These are phyloP conservation scores for Rhabdornis inornatus DNA, from an alignment of 2,113 vertebrate genomes.

Conservation along the genomic window DNA sequence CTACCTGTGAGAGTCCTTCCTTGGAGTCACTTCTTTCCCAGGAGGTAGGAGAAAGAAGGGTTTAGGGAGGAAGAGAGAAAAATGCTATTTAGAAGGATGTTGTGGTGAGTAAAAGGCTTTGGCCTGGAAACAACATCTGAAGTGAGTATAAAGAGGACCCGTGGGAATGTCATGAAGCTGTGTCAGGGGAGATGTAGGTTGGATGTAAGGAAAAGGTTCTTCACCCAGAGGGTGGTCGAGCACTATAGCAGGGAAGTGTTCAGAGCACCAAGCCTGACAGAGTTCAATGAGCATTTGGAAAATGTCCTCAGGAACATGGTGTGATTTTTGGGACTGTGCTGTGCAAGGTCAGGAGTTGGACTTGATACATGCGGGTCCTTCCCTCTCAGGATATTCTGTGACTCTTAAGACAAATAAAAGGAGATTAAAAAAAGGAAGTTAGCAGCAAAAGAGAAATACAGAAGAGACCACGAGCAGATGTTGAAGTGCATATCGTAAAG, in stretches of 20 bases:
- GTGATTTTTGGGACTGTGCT: background rate
- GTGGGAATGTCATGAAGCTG: background rate
- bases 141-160: background rate
- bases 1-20: background rate
- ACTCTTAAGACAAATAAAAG: background rate
- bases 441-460: background rate
- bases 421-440: background rate
- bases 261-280: background rate
- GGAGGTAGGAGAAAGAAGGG: background rate
- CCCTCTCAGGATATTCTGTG: background rate
- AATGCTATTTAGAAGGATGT: rapidly evolving
- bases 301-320: background rate
- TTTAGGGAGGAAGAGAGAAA: background rate
- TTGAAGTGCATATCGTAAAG: rapidly evolving
- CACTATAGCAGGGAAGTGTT: background rate
- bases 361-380: rapidly evolving
- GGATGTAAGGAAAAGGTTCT: background rate
- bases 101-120: background rate
- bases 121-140: background rate
- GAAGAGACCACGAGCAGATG: background rate
- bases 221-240: background rate
- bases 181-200: background rate
- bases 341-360: background rate
- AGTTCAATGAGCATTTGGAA: background rate
- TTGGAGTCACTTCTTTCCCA: background rate